Percentiles rank a stretch among this genome's conserved stretches.
Conservation (phyloP, 2,113 vertebrate genomes). For the Micromys minutus region DNA sequence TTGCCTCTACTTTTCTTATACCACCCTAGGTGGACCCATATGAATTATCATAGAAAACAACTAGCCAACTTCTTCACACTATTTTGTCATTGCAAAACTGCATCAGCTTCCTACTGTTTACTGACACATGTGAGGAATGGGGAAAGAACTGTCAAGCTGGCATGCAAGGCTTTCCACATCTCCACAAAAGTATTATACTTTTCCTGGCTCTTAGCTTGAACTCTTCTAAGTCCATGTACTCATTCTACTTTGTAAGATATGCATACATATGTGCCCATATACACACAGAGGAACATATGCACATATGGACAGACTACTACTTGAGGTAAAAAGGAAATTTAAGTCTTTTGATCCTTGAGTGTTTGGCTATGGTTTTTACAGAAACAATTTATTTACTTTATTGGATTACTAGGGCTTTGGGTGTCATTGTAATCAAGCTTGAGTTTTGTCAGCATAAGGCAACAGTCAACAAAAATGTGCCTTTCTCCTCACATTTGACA, state of each 20-base stretch:
- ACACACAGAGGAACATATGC: no score
- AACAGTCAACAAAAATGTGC: not conserved
- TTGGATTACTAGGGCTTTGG: not conserved
- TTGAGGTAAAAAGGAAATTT: not conserved
- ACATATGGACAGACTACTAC: not conserved
- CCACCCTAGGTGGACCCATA: not conserved
- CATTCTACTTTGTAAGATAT: not conserved
- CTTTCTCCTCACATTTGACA: not conserved
- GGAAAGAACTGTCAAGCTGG: not conserved
- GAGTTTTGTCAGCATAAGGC: not conserved
- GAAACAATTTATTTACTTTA: not conserved
- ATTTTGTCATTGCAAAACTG: not conserved
- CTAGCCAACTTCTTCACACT: not conserved
- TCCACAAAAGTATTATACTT: not conserved
- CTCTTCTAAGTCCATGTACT: not conserved
- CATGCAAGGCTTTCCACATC: not conserved
- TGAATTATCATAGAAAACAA: not conserved
- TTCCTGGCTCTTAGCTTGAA: not conserved
- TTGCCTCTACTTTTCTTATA: not conserved
- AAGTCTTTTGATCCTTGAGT: not conserved
- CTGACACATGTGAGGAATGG: not conserved
- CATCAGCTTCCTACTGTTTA: conserved; percentile 17
- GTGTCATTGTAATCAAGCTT: not conserved
- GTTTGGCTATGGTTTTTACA: not conserved
- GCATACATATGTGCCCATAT: no score